Evolutionary conservation across 2,113 vertebrate species (phyloP).

Genomic region (Sylvietta virens): DNA sequence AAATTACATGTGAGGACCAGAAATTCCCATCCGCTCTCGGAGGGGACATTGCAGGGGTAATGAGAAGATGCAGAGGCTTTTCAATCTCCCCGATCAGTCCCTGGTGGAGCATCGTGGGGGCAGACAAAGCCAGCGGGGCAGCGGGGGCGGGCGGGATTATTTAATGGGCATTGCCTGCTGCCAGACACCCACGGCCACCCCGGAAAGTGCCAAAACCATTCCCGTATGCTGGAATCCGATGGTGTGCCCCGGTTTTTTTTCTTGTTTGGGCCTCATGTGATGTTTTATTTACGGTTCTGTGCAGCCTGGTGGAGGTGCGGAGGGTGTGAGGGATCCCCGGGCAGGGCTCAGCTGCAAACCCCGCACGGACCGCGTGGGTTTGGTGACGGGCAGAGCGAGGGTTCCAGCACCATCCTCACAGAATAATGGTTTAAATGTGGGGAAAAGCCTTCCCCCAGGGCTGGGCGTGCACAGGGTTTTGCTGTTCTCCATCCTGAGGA

Average conservation of each 20-base stretch:
- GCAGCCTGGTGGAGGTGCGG: background rate
- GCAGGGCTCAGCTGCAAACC: background rate
- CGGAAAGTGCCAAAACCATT: constrained; percentile 32
- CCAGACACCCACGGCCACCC: background rate
- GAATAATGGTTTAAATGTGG: rapidly evolving
- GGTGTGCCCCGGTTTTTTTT: background rate
- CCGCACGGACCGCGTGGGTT: rapidly evolving
- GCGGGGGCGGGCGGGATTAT: constrained; percentile 18
- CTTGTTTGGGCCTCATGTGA: background rate
- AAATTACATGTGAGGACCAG: background rate
- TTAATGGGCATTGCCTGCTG: constrained; percentile 44
- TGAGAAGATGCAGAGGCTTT: constrained; percentile 42
- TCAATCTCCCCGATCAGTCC: constrained; percentile 44
- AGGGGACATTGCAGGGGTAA: constrained; percentile 29
- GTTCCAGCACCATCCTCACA: background rate
- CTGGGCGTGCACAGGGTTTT: background rate
- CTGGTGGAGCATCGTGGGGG: background rate
- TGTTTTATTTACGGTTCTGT: background rate
- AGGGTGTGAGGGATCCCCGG: rapidly evolving
- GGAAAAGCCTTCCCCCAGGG: rapidly evolving
- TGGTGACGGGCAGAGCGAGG: background rate
- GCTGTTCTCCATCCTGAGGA: background rate
- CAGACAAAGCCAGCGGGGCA: background rate
- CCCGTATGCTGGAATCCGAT: background rate
- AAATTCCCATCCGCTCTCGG: constrained; percentile 29